Evolutionary conservation across 2,888 invertebrate genomes (phyloP).

Genomic region (Cataglyphis cursor): DNA sequence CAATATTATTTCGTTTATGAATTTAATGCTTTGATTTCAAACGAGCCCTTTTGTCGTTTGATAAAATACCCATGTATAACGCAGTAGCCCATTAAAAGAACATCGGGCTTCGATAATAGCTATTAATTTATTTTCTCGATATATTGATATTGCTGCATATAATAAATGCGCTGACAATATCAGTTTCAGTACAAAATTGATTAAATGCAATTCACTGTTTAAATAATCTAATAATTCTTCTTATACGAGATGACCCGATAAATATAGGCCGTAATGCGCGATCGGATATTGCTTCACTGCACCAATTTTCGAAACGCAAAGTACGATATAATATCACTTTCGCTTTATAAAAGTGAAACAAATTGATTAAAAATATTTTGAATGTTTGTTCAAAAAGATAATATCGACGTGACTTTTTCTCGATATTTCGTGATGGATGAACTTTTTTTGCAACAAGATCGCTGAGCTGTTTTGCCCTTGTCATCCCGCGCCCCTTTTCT

Average conservation of each 20-base stretch:
- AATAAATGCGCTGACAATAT: slow-evolving; percentile 44
- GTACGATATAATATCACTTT: neutral
- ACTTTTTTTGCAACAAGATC: neutral
- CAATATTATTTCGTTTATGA: slow-evolving; percentile 31
- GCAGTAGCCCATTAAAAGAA: slow-evolving; percentile 43
- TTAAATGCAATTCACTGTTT: slow-evolving; percentile 44
- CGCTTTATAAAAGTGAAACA: neutral
- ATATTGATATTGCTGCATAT: slow-evolving; percentile 39
- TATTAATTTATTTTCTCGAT: slow-evolving; percentile 46
- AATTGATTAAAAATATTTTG: neutral
- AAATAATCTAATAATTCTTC: slow-evolving; percentile 47
- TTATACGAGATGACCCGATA: neutral
- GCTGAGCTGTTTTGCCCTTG: neutral
- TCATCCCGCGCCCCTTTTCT: neutral
- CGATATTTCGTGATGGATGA: neutral
- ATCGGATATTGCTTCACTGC: slow-evolving; percentile 1
- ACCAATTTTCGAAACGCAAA: slow-evolving; percentile 10
- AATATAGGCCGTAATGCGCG: slow-evolving; percentile 27
- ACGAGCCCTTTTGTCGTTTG: slow-evolving; percentile 15
- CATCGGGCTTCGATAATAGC: slow-evolving; percentile 29
- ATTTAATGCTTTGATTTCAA: slow-evolving; percentile 33
- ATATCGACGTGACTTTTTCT: neutral
- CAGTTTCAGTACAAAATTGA: slow-evolving; percentile 43
- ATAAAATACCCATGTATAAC: slow-evolving; percentile 18
- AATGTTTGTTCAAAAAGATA: neutral